Evolutionary conservation across 2,797 vertebrate species (phyloP).

Genomic region (Ficedula albicollis): DNA sequence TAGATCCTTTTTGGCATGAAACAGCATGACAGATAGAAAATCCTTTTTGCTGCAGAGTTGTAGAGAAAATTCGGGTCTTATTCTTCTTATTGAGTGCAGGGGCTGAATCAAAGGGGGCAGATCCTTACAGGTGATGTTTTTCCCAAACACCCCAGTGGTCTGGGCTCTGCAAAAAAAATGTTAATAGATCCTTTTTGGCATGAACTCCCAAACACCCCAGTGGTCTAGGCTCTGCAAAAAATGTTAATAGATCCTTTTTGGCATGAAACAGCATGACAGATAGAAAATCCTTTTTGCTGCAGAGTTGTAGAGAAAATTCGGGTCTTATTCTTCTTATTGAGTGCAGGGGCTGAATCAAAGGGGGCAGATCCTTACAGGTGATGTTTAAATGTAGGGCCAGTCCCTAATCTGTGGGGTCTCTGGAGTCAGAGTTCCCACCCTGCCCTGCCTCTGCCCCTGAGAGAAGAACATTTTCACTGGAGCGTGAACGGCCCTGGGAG

Average conservation of each 20-base stretch:
- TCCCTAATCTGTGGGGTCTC: neutral
- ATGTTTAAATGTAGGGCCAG: neutral
- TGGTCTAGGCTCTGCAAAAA: neutral
- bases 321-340: neutral
- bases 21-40: neutral
- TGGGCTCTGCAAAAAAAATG: too few species aligned
- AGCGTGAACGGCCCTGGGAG: fast-evolving
- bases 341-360: neutral
- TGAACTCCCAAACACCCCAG: too few species aligned
- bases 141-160: too few species aligned
- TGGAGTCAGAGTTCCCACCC: neutral
- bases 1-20: neutral
- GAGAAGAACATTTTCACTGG: neutral
- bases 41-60: neutral
- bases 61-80: neutral
- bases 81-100: fast-evolving
- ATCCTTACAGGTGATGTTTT: neutral
- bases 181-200: too few species aligned
- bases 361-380: neutral
- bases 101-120: neutral
- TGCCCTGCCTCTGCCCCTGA: neutral
- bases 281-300: neutral
- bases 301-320: neutral
- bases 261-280: neutral
- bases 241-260: neutral